phyloP scores from a whole-genome alignment of 2,113 vertebrate species.

The Engraulis encrasicolus region DNA sequence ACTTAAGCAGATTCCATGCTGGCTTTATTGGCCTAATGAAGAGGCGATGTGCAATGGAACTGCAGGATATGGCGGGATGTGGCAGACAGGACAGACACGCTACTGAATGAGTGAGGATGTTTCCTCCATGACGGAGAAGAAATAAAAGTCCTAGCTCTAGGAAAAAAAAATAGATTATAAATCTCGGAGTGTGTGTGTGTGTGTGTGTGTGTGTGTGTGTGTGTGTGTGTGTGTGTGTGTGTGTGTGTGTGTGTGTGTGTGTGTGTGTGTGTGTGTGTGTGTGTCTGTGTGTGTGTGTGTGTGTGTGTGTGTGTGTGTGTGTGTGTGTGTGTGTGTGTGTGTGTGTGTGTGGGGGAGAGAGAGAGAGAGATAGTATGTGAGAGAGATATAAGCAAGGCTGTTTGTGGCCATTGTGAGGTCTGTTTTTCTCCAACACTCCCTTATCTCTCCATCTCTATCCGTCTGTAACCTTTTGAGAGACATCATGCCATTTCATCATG shows the following conservation, averaged over 20 bases:
- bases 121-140: background rate
- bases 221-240: too few species aligned
- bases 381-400: background rate
- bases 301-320: background rate
- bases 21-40: constrained; percentile 41
- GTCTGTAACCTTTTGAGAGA: background rate
- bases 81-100: too few species aligned
- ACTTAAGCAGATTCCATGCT: constrained; percentile 44
- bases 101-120: background rate
- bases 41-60: constrained; percentile 23
- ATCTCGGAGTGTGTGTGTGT: too few species aligned
- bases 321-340: background rate
- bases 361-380: background rate
- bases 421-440: background rate
- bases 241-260: too few species aligned
- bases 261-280: too few species aligned
- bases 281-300: background rate
- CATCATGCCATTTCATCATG: background rate
- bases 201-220: too few species aligned
- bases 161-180: too few species aligned
- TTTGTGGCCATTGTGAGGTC: background rate
- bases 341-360: too few species aligned
- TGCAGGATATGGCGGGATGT: constrained; percentile 17
- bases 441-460: too few species aligned
- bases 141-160: too few species aligned